Evolutionary conservation across 2,113 vertebrate species (phyloP), one percentile per base, ranked within the genome.

Genomic region (Macquaria ambigua): DNA sequence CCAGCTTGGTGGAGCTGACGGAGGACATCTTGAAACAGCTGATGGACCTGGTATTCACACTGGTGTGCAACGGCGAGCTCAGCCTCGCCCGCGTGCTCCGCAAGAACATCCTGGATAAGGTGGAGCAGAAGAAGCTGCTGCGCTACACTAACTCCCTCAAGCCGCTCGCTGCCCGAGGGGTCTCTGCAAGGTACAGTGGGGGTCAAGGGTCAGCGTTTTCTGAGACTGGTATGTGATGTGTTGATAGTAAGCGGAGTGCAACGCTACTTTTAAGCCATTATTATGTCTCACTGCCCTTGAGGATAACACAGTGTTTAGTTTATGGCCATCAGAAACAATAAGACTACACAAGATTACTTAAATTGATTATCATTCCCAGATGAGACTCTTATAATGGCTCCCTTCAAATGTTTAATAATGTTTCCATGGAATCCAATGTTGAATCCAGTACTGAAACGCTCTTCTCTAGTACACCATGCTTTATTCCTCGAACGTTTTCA

Each of bases 31-130:
- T 99, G 61, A 97, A 97, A 93, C 97, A 98, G 95, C 95, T 99
- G 82, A 99, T 99, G 98, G 98, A 99, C 70, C 95, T 99, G 70
- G 98, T 99, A 74, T 99, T 99, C 89, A 95, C 96, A 14, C 90
- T 99, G 88, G 97, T 99, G 72, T 98, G 98, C 95, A 98, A 92
- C 0, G 98, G 98, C 16, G 98, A 99, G 92, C 98, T 99, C 81
- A 99, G 98, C 93, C 96, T 99, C 6, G 98, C 98, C 73, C 96
- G 98, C 0, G 98, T 99, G 67, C 94, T 99, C 55, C 97, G 98
- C 23, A 99, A 99, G 91, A 99, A 99, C 87, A 99, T 99, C 92
- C 95, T 99, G 48, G 98, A 99, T 58, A 99, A 99, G 89, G 97
- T 98, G 90, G 97, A 99, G 89, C 98, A 99, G 96, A 99, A 97